These are phyloP conservation scores for Halesus radiatus DNA, from an alignment of 1,140 invertebrate species.

Conservation along the genomic window DNA sequence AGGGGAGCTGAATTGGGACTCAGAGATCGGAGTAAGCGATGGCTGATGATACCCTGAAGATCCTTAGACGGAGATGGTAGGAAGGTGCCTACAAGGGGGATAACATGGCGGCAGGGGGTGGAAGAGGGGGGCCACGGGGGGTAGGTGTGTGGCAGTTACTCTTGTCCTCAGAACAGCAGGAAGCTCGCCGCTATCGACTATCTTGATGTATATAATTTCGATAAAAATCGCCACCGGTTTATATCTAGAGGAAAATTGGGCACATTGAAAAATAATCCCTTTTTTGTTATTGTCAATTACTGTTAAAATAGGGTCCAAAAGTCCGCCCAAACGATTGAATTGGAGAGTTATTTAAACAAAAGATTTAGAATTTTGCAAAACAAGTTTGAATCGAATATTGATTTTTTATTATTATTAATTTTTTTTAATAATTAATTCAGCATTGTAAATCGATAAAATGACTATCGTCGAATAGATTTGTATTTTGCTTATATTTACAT, in stretches of 20 bases:
- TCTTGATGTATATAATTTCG: constrained; percentile 1
- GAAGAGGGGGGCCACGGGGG: not conserved
- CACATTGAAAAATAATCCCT: not conserved
- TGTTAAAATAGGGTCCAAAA: not conserved
- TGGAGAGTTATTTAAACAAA: too few relatives aligned
- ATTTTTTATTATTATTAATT: too few relatives aligned
- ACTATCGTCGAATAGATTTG: too few relatives aligned
- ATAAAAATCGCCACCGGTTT: not conserved
- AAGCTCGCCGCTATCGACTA: constrained; percentile 1
- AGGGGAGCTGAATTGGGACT: not conserved
- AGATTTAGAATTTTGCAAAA: too few relatives aligned
- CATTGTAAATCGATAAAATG: too few relatives aligned
- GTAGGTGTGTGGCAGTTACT: constrained; percentile 5
- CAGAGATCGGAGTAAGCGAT: constrained; percentile 12
- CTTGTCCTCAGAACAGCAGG: constrained; percentile 9
- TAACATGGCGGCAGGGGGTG: not conserved
- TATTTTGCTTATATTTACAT: too few relatives aligned
- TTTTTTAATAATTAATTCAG: too few relatives aligned
- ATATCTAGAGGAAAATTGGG: not conserved
- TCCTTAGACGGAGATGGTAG: not conserved
- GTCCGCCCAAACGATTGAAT: too few relatives aligned
- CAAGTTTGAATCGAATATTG: too few relatives aligned
- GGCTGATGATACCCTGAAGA: not conserved
- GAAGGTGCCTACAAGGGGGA: not conserved
- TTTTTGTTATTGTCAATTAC: too few relatives aligned